Evolutionary conservation across 1,140 invertebrate genomes (phyloP).

Genomic region (Drosophila gunungcola): DNA sequence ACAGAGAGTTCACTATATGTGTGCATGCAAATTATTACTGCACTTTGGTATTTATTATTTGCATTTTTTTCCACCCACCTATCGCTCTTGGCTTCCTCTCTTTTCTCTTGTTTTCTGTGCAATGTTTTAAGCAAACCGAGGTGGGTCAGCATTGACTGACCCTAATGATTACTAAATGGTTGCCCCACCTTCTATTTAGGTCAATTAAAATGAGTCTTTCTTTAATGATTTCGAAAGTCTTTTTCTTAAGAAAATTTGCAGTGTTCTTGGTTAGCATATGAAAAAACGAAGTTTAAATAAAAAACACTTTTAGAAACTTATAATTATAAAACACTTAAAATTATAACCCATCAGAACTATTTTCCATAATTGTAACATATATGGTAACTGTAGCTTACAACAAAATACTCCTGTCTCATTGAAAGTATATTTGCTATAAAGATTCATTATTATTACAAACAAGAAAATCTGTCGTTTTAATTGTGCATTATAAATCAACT

Average conservation of each 20-base stretch:
- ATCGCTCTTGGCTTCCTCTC: background rate
- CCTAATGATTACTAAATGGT: constrained; percentile 13
- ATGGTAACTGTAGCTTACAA: no score
- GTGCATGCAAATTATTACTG: constrained; percentile 39
- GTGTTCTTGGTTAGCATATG: no score
- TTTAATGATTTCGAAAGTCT: no score
- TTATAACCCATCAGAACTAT: background rate
- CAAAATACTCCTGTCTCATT: no score
- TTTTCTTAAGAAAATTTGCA: no score
- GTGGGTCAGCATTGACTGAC: constrained; percentile 29
- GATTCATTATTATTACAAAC: background rate
- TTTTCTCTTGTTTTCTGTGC: constrained; percentile 39
- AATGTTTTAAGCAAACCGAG: constrained; percentile 55
- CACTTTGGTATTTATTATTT: constrained; percentile 48
- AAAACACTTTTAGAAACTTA: no score
- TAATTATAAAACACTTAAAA: background rate
- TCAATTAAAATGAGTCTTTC: background rate
- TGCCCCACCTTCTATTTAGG: constrained; percentile 19
- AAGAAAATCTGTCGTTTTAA: constrained; percentile 26
- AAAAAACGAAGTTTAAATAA: no score
- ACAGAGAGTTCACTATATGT: constrained; percentile 33
- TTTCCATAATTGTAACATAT: no score
- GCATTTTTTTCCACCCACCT: constrained; percentile 16
- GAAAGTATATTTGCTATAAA: no score
- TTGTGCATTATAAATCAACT: constrained; percentile 53